A percentile compares a stretch with the other conserved stretches of the same genome.
phyloP scores from a whole-genome alignment of 23 tunicate species.

The Trididemnum clinides region DNA sequence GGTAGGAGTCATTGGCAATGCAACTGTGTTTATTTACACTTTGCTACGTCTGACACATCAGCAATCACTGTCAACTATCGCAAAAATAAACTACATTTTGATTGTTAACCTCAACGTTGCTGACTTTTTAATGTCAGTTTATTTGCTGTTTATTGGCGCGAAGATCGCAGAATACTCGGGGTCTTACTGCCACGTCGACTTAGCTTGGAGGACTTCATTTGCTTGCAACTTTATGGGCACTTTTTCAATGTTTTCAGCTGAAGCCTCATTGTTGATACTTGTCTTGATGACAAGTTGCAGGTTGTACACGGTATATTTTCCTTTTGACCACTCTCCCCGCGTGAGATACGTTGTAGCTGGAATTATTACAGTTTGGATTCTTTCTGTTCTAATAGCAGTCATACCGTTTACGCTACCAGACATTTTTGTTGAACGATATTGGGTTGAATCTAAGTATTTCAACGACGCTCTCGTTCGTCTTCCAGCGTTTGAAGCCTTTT shows the following conservation, averaged over 20 bases:
- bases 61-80: not conserved
- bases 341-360: slow-evolving; percentile 17
- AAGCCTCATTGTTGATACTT: slow-evolving; percentile 61
- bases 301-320: slow-evolving; percentile 30
- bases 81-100: slow-evolving; percentile 35
- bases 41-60: not conserved
- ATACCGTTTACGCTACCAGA: slow-evolving; percentile 6
- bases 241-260: slow-evolving; percentile 31
- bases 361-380: slow-evolving; percentile 23
- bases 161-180: slow-evolving; percentile 41
- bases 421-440: slow-evolving; percentile 47
- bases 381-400: slow-evolving; percentile 38
- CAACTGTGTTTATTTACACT: slow-evolving; percentile 33
- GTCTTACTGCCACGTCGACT: slow-evolving; percentile 36
- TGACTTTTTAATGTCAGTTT: slow-evolving; percentile 57
- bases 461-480: slow-evolving; percentile 14
- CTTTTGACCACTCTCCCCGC: not conserved
- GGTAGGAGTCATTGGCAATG: slow-evolving; percentile 27
- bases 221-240: slow-evolving; percentile 54
- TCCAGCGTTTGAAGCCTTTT: not conserved
- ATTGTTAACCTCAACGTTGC: slow-evolving; percentile 61
- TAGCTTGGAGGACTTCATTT: slow-evolving; percentile 48
- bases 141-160: slow-evolving; percentile 51
- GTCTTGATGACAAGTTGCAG: slow-evolving; percentile 48
- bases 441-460: slow-evolving; percentile 45